A percentile compares a stretch with the other conserved stretches of the same genome.
Evolutionary conservation across 2,888 invertebrate genomes (phyloP).

Genomic region (Torymus tubicola): DNA sequence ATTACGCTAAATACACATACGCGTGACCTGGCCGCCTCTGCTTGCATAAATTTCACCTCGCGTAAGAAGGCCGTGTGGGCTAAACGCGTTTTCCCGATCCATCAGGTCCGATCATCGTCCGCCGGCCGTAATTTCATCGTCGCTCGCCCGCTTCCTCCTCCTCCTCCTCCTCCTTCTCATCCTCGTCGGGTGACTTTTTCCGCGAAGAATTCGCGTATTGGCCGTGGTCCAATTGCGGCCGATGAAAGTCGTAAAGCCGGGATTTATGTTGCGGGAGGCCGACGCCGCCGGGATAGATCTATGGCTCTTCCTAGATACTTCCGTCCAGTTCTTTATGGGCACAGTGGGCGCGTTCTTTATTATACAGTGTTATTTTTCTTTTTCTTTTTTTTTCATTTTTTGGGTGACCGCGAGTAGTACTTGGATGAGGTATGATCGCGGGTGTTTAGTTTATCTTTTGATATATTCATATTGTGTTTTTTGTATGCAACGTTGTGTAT

Average conservation of each 20-base stretch:
- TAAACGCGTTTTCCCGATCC: conserved; percentile 1
- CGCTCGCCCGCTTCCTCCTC: neutral
- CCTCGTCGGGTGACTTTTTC: conserved; percentile 25
- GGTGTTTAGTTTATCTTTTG: too few relatives aligned
- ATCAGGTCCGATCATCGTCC: conserved; percentile 20
- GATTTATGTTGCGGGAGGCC: conserved; percentile 8
- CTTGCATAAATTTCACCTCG: neutral
- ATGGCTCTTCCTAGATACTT: conserved; percentile 5
- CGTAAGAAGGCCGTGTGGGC: neutral
- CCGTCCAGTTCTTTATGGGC: neutral
- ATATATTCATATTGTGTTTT: too few relatives aligned
- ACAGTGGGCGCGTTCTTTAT: too few relatives aligned
- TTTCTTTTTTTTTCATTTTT: too few relatives aligned
- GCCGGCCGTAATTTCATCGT: conserved; percentile 22
- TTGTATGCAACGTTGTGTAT: too few relatives aligned
- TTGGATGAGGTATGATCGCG: too few relatives aligned
- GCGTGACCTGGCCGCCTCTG: too few relatives aligned
- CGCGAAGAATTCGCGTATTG: conserved; percentile 12
- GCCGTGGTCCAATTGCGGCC: conserved; percentile 18
- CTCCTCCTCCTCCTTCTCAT: too few relatives aligned
- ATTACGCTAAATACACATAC: too few relatives aligned
- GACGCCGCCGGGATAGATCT: conserved; percentile 18
- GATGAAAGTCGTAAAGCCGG: conserved; percentile 25
- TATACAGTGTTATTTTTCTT: too few relatives aligned
- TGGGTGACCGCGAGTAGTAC: too few relatives aligned